phyloP scores from a whole-genome alignment of 1,140 invertebrate species.

The Ooceraea biroi region DNA sequence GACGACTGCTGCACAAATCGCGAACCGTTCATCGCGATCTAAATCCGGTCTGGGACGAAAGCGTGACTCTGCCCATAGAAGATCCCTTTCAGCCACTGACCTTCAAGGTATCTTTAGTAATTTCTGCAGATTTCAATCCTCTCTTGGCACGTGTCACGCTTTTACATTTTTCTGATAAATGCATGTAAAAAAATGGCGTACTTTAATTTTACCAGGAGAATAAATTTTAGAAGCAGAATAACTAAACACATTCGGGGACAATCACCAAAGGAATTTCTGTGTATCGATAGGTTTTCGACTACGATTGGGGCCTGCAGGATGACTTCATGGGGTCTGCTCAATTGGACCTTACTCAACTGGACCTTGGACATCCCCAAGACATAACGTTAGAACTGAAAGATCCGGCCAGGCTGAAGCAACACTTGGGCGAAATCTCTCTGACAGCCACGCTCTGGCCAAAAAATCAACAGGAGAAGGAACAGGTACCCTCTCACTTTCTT shows the following conservation, averaged over 20 bases:
- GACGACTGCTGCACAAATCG: conserved; percentile 96
- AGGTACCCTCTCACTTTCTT: conserved; percentile 87
- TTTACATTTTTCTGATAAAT: too few species aligned
- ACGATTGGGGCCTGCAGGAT: conserved; percentile 98
- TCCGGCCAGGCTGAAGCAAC: conserved; percentile 88
- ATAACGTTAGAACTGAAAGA: conserved; percentile 92
- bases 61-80: conserved; percentile 97
- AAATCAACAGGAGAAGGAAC: conserved; percentile 97
- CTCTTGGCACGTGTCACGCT: too few species aligned
- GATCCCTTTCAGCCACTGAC: conserved; percentile 96
- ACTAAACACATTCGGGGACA: not conserved
- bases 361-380: conserved; percentile 93
- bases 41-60: conserved; percentile 98
- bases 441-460: conserved; percentile 94
- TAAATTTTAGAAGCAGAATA: not conserved
- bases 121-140: not conserved
- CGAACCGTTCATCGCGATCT: conserved; percentile 95
- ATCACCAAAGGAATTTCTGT: conserved; percentile 32
- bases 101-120: conserved; percentile 91
- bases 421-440: conserved; percentile 94
- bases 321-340: conserved; percentile 98
- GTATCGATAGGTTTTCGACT: conserved; percentile 95
- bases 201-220: not conserved
- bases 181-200: not conserved
- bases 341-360: conserved; percentile 94